Evolutionary conservation across 2,113 vertebrate species (phyloP), one percentile per base, ranked within the genome.

Genomic region (Cygnus buccinator): DNA sequence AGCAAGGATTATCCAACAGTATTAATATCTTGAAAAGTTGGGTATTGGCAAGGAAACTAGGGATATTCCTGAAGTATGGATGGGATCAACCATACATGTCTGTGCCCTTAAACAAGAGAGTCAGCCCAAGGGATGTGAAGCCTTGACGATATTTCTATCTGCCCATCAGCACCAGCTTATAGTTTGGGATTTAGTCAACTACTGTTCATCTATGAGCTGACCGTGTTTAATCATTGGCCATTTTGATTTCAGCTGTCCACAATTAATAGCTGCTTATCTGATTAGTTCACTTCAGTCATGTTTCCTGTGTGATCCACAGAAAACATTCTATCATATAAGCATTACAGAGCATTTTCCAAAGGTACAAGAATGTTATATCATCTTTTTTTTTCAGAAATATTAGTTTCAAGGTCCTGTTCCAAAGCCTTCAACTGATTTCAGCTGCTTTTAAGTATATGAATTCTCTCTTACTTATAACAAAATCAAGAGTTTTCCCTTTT

Each of bases 1-100:
- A 95, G 72, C 25, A 83, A 85, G 59, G 41, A 37, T 86, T 84
- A 95, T 62, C 90, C 82, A 95, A 78, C 75, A 70, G 21, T 70
- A 44, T 2, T 63, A 16, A 37, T 91, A 29, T 66, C 83, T 85
- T 84, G 52, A 2, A 46, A 87, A 80, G 23, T 26, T 83, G 20
- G 1, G 9, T 79, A 62, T 85, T 76, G 73, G 67, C 26, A 46
- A 70, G 37, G 37, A 93, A 87, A 62, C 8, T 13, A 66, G 35
- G 70, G 31, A 35, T 75, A 54, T 59, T 78, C 41, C 65, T 75
- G 12, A 70, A 52, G 17, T 31, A 72, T 44, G n/a, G 39, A 8
- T 55, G 31, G 55, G 52, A 48, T n/a, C 43, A 43, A 75, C 31
- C 18, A 43, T 9, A 61, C 4, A 4, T 21, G 12, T 26, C 4